Percentiles rank a stretch among this genome's conserved stretches.
Conservation (phyloP, 2,797 vertebrate species). For the Serranus cabrilla region DNA sequence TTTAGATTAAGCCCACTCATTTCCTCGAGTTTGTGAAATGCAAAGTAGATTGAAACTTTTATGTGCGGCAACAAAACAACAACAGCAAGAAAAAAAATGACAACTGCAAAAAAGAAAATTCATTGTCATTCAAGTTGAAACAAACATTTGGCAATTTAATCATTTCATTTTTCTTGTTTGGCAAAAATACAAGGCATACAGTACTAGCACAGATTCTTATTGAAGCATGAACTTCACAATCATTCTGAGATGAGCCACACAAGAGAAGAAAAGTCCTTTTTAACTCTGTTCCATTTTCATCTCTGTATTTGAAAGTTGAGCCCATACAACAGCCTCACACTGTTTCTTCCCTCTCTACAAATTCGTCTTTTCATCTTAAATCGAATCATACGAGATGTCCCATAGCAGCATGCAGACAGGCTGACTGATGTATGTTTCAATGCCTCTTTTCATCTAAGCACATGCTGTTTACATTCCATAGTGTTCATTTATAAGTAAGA, state of each 20-base stretch:
- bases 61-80: slow-evolving; percentile 24
- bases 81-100: not conserved
- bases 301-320: slow-evolving; percentile 40
- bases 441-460: slow-evolving; percentile 48
- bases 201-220: slow-evolving; percentile 19
- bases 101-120: slow-evolving; percentile 4
- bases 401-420: slow-evolving; percentile 17
- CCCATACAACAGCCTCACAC: slow-evolving; percentile 41
- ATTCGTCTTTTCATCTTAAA: slow-evolving; percentile 68
- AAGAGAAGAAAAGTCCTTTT: slow-evolving; percentile 33
- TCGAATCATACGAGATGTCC: slow-evolving; percentile 57
- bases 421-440: slow-evolving; percentile 50
- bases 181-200: slow-evolving; percentile 10
- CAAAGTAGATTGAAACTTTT: slow-evolving; percentile 10
- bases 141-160: slow-evolving; percentile 25
- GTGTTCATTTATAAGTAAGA: slow-evolving; percentile 63
- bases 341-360: slow-evolving; percentile 48
- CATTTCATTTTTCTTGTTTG: slow-evolving; percentile 28
- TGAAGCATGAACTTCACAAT: slow-evolving; percentile 43
- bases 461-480: slow-evolving; percentile 53
- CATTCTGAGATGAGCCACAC: slow-evolving; percentile 34
- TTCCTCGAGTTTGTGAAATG: slow-evolving; percentile 7
- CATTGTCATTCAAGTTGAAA: slow-evolving; percentile 9
- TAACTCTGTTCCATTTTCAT: slow-evolving; percentile 37
- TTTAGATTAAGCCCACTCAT: slow-evolving; percentile 17